Conservation (phyloP, 2,888 invertebrate species). For the Xanthostigma xanthostigma region DNA sequence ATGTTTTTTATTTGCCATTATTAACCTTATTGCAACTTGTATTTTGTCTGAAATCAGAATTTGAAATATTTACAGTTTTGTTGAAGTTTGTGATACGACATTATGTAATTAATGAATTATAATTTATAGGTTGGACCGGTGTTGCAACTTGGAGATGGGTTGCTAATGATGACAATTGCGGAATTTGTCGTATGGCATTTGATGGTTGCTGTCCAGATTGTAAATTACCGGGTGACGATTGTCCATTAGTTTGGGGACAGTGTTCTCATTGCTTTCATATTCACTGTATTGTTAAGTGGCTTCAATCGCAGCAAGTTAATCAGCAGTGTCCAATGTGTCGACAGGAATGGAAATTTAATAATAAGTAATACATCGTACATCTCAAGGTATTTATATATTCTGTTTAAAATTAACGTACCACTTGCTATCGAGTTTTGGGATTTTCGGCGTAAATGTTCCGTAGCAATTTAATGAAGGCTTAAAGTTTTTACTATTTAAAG, state of each 20-base stretch:
- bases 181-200: slow-evolving; percentile 98
- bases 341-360: slow-evolving; percentile 97
- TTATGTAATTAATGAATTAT: not conserved
- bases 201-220: slow-evolving; percentile 98
- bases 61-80: too few species aligned
- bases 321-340: slow-evolving; percentile 94
- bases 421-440: too few species aligned
- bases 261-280: slow-evolving; percentile 99
- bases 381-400: not conserved
- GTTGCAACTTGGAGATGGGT: slow-evolving; percentile 99
- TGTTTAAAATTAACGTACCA: not conserved
- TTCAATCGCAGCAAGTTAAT: slow-evolving; percentile 79
- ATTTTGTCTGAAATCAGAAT: too few species aligned
- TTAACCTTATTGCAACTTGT: too few species aligned
- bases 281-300: slow-evolving; percentile 99
- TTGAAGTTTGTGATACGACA: too few species aligned
- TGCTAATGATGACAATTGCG: slow-evolving; percentile 97
- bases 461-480: too few species aligned
- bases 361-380: slow-evolving; percentile 33
- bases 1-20: too few species aligned
- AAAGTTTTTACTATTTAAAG: too few species aligned
- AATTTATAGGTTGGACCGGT: slow-evolving; percentile 66
- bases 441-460: too few species aligned
- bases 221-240: slow-evolving; percentile 94
- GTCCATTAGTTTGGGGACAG: slow-evolving; percentile 95